A percentile compares a stretch with the other conserved stretches of the same genome.
phyloP scores from a whole-genome alignment of 2,888 invertebrate genomes.

The Slavum lentiscoides region DNA sequence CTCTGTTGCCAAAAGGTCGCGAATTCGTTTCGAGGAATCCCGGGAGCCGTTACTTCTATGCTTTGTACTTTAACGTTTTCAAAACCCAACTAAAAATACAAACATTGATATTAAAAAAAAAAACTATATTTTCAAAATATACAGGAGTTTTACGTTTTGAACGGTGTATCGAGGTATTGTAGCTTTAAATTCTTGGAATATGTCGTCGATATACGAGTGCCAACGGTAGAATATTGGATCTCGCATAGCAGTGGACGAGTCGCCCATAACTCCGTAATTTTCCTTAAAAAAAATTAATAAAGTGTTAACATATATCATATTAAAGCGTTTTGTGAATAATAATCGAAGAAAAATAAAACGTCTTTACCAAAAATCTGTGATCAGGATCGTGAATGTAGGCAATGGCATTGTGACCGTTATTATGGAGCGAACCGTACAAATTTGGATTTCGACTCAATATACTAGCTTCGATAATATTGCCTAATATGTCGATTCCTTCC shows the following conservation, averaged over 20 bases:
- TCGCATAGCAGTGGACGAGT: conserved; percentile 81
- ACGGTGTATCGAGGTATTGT: conserved; percentile 70
- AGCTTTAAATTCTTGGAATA: conserved; percentile 76
- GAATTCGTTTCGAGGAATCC: conserved; percentile 65
- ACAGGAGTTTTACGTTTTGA: conserved; percentile 62
- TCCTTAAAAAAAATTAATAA: conserved; percentile 64
- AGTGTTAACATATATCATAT: background rate
- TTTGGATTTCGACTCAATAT: conserved; percentile 70
- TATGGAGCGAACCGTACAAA: conserved; percentile 80
- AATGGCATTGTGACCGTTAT: conserved; percentile 78
- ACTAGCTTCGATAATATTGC: conserved; percentile 78
- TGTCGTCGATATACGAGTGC: conserved; percentile 78
- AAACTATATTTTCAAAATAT: background rate
- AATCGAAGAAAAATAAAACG: too few relatives aligned
- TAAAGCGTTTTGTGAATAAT: background rate
- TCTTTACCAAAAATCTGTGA: conserved; percentile 60
- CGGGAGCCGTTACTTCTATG: conserved; percentile 64
- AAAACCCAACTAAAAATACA: conserved; percentile 65
- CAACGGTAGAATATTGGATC: conserved; percentile 86
- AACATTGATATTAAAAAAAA: background rate
- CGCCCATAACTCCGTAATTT: conserved; percentile 80
- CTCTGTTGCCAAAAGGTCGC: conserved; percentile 80
- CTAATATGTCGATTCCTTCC: conserved; percentile 76
- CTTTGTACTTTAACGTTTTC: conserved; percentile 68
- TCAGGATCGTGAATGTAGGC: conserved; percentile 81